Conservation (phyloP, 2,113 vertebrate genomes). For the Tapirus terrestris region DNA sequence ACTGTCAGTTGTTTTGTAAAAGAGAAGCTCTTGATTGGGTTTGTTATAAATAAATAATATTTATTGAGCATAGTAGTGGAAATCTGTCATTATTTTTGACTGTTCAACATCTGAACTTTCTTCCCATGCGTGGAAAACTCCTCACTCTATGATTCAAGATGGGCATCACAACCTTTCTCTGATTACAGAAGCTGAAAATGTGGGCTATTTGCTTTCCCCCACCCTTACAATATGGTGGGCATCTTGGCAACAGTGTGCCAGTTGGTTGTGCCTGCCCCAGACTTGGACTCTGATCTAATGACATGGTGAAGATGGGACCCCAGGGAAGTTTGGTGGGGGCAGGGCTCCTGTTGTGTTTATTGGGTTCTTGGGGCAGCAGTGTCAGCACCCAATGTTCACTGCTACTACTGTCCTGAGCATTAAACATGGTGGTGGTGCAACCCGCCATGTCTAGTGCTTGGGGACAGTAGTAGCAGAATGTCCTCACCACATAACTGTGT, state of each 20-base stretch:
- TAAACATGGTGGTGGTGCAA: not conserved
- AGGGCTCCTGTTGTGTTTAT: not conserved
- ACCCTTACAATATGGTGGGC: not conserved
- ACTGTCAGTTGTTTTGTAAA: not conserved
- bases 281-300: not conserved
- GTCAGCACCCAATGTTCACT: not conserved
- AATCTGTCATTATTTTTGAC: not conserved
- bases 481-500: not conserved
- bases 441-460: not conserved
- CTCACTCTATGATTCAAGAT: not conserved
- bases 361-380: not conserved
- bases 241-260: not conserved
- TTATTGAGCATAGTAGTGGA: not conserved
- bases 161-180: not conserved
- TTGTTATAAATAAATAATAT: not conserved
- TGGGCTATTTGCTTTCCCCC: not conserved
- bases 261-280: not conserved
- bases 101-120: not conserved
- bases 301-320: not conserved
- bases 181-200: not conserved
- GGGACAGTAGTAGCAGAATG: accelerated
- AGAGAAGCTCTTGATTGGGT: not conserved
- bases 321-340: not conserved
- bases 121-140: not conserved
- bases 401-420: accelerated